A percentile compares a stretch with the other conserved stretches of the same genome.
phyloP scores from a whole-genome alignment of 2,888 invertebrate species.

The Drosophila phalerata region DNA sequence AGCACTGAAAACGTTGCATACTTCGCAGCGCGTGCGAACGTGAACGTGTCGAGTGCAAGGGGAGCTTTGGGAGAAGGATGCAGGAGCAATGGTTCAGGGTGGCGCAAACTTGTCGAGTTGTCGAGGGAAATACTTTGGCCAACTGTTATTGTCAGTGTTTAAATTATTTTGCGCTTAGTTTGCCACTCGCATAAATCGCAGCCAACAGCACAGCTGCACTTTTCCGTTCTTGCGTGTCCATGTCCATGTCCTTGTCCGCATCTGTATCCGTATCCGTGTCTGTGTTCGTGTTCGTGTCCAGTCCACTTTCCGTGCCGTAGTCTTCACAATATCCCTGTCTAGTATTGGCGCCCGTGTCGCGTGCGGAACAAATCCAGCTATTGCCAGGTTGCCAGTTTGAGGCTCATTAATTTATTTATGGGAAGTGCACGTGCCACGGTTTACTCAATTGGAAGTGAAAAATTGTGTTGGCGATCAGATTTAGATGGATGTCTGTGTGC shows the following conservation, averaged over 20 bases:
- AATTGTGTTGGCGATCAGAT: constrained; percentile 67
- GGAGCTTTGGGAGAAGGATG: neutral
- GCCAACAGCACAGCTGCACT: constrained; percentile 52
- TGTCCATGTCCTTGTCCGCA: constrained; percentile 24
- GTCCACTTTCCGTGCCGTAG: constrained; percentile 13
- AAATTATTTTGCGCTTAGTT: constrained; percentile 82
- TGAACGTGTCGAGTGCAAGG: constrained; percentile 75
- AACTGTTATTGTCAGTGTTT: constrained; percentile 81
- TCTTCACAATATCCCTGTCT: constrained; percentile 26
- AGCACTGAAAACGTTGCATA: constrained; percentile 44
- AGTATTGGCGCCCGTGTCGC: constrained; percentile 36
- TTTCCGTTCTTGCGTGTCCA: constrained; percentile 53
- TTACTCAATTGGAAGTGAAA: constrained; percentile 78
- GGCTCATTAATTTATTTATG: constrained; percentile 83
- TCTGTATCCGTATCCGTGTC: constrained; percentile 1
- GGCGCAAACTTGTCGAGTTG: constrained; percentile 61
- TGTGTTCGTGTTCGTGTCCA: constrained; percentile 15
- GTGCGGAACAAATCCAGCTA: constrained; percentile 47
- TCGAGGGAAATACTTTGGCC: constrained; percentile 67
- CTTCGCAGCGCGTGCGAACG: constrained; percentile 71
- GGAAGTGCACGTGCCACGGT: constrained; percentile 79
- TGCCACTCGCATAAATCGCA: constrained; percentile 78
- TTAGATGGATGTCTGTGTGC: constrained; percentile 30
- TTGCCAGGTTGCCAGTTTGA: constrained; percentile 41
- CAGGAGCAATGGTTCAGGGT: constrained; percentile 1